Conservation (phyloP, 2,113 vertebrate species). For the Burhinus bistriatus region DNA sequence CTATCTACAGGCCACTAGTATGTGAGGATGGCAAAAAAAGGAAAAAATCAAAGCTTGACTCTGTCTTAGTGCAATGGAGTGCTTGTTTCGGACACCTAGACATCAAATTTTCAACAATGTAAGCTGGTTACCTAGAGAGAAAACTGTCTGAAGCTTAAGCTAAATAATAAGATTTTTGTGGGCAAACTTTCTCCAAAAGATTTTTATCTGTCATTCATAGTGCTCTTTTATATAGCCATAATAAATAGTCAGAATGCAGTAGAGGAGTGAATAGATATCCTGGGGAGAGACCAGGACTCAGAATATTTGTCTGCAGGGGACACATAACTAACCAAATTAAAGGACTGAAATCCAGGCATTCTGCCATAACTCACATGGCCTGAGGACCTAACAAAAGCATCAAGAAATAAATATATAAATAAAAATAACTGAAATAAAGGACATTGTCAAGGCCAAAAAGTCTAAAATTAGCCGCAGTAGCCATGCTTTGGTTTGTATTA, state of each 20-base stretch:
- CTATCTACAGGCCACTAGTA: not conserved
- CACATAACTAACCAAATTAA: not conserved
- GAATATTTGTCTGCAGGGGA: not conserved
- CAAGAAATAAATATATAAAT: constrained; percentile 15
- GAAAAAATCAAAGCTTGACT: not conserved
- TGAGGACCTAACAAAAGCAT: not conserved
- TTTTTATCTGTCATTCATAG: not conserved
- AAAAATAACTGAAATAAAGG: constrained; percentile 15
- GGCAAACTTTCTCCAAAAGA: not conserved
- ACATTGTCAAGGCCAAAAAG: not conserved
- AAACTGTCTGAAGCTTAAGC: not conserved
- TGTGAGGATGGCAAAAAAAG: not conserved
- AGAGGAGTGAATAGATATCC: constrained; percentile 1
- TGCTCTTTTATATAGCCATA: not conserved
- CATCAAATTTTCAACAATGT: not conserved
- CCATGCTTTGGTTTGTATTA: not conserved
- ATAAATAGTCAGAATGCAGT: not conserved
- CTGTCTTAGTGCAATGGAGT: not conserved
- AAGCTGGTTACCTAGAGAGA: not conserved
- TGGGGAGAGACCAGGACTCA: not conserved
- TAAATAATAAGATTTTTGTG: not conserved
- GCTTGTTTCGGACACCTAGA: not conserved
- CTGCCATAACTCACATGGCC: not conserved
- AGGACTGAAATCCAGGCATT: constrained; percentile 34
- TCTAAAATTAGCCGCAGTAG: not conserved